Percentiles rank a stretch among this genome's conserved stretches.
Evolutionary conservation across 2,888 invertebrate species (phyloP).

Genomic region (Pandemis cinnamomeana): DNA sequence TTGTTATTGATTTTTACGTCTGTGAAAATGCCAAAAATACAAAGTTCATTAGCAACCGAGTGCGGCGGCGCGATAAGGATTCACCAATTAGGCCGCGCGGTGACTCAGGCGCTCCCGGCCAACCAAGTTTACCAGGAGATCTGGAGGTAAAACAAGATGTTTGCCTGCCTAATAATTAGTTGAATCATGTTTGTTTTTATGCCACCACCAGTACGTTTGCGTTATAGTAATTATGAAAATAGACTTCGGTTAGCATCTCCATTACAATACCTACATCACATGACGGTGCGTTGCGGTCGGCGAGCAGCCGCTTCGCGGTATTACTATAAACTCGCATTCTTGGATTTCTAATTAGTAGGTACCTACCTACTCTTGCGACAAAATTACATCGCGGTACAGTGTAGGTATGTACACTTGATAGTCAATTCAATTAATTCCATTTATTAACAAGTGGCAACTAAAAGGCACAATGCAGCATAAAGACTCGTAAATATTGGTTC

Average conservation of each 20-base stretch:
- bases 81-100: background rate
- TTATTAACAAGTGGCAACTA: too few relatives aligned
- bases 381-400: background rate
- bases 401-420: background rate
- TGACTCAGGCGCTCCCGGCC: constrained; percentile 1
- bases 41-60: constrained; percentile 2
- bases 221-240: background rate
- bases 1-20: background rate
- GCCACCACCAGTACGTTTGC: background rate
- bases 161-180: background rate
- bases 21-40: constrained; percentile 3
- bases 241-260: constrained; percentile 2
- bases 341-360: background rate
- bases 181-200: background rate
- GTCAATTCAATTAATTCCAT: background rate
- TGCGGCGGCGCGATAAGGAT: constrained; percentile 11
- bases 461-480: too few relatives aligned
- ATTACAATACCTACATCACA: background rate
- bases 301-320: background rate
- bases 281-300: constrained; percentile 5
- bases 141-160: background rate
- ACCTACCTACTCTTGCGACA: background rate
- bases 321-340: background rate
- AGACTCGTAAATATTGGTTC: too few relatives aligned
- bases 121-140: constrained; percentile 2